These are phyloP conservation scores for Heliconius congener DNA, from an alignment of 1,140 invertebrate species.

Conservation along the genomic window DNA sequence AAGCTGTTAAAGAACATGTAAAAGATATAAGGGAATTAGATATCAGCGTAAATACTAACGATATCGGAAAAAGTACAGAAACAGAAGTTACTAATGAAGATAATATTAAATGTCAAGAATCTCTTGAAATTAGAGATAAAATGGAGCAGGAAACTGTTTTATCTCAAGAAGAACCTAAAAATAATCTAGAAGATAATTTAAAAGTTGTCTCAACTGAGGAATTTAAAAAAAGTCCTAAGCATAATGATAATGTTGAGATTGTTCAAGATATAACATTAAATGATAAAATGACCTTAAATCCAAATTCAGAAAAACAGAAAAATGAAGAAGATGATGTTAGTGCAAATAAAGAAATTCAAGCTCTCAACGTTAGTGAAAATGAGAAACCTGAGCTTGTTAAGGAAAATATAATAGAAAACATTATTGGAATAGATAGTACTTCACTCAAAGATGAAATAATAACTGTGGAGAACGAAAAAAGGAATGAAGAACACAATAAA, in stretches of 20 bases:
- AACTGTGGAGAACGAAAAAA: neutral
- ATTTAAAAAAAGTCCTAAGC: neutral
- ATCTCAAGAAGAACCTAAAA: neutral
- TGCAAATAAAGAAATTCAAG: neutral
- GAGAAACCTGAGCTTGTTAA: neutral
- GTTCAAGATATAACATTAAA: neutral
- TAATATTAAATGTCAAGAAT: constrained; percentile 4
- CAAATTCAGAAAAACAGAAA: neutral
- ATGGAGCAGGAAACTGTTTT: neutral
- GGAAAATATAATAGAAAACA: neutral
- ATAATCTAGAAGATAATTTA: neutral
- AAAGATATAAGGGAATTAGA: neutral
- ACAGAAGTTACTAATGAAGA: neutral
- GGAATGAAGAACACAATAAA: neutral
- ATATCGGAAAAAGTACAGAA: neutral
- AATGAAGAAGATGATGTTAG: neutral
- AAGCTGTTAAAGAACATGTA: neutral
- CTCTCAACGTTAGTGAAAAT: neutral
- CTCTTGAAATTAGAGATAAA: neutral
- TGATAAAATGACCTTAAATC: neutral
- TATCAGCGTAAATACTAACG: neutral
- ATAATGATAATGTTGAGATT: neutral
- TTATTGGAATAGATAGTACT: neutral
- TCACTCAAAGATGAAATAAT: neutral
- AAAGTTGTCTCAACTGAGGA: neutral